Conservation (phyloP, 2,797 vertebrate genomes). For the Catostomus latipinnis region DNA sequence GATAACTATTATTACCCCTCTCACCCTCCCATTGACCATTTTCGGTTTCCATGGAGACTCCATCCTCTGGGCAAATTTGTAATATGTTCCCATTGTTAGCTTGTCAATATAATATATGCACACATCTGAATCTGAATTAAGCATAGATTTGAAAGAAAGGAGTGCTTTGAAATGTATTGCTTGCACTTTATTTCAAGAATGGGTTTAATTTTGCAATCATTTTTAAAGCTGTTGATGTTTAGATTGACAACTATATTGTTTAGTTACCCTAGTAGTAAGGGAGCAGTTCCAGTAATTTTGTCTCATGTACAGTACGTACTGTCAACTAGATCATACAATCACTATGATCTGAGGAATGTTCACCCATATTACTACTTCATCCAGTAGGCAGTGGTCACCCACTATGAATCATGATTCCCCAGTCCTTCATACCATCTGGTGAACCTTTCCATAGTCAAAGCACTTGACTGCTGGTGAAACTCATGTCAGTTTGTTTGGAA, state of each 20-base stretch:
- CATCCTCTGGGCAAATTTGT: slow-evolving; percentile 1
- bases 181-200: too few species aligned
- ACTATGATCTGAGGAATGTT: background rate
- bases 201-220: too few species aligned
- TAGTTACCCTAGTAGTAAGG: background rate
- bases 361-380: slow-evolving; percentile 10
- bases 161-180: background rate
- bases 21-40: slow-evolving; percentile 10
- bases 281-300: background rate
- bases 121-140: background rate
- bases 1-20: slow-evolving; percentile 36
- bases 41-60: slow-evolving; percentile 49
- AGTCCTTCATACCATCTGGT: slow-evolving; percentile 45
- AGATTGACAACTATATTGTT: too few species aligned
- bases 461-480: slow-evolving; percentile 48
- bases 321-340: too few species aligned
- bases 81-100: too few species aligned
- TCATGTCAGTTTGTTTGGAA: slow-evolving; percentile 47
- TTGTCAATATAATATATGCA: too few species aligned
- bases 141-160: background rate
- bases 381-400: slow-evolving; percentile 4
- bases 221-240: too few species aligned
- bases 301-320: background rate
- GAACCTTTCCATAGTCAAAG: slow-evolving; percentile 39
- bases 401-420: slow-evolving; percentile 30